A percentile compares a stretch with the other conserved stretches of the same genome.
phyloP scores from a whole-genome alignment of 1,140 invertebrate species.

The Zaprionus capensis region DNA sequence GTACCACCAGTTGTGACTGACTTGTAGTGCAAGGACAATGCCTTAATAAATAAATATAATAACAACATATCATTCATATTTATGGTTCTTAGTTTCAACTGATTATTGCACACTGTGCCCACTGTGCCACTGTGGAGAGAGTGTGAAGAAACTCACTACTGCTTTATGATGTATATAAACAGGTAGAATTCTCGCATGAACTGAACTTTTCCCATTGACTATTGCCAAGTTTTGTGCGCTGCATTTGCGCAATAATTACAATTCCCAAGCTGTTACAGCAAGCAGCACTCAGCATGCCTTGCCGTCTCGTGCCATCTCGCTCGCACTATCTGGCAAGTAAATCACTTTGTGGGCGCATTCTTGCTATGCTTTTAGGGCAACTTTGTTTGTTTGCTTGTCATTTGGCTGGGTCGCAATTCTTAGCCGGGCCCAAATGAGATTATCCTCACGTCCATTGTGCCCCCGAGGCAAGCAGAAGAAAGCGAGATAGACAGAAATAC shows the following conservation, averaged over 20 bases:
- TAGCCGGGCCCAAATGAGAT: conserved; percentile 55
- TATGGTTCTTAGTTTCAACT: no score
- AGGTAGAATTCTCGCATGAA: not conserved
- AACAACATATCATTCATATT: no score
- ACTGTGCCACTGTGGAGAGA: not conserved
- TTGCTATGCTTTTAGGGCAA: conserved; percentile 40
- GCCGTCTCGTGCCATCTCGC: not conserved
- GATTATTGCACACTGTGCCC: not conserved
- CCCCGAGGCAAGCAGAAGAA: not conserved
- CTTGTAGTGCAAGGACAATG: no score
- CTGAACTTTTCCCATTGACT: conserved; percentile 8
- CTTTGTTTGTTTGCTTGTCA: conserved; percentile 47
- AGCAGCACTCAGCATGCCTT: not conserved
- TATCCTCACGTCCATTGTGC: conserved; percentile 42
- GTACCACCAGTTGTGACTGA: no score
- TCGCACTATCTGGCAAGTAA: conserved; percentile 20
- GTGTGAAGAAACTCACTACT: not conserved
- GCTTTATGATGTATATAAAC: not conserved
- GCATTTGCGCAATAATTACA: conserved; percentile 20
- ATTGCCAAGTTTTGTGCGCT: conserved; percentile 6
- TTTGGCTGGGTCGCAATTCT: conserved; percentile 35
- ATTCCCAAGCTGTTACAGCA: conserved; percentile 19
- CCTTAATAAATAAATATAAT: no score
- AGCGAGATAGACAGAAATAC: not conserved
- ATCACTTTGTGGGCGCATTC: conserved; percentile 35